Percentiles rank a stretch among this genome's conserved stretches.
Conservation (phyloP, 2,888 invertebrate species). For the Zygaena filipendulae region DNA sequence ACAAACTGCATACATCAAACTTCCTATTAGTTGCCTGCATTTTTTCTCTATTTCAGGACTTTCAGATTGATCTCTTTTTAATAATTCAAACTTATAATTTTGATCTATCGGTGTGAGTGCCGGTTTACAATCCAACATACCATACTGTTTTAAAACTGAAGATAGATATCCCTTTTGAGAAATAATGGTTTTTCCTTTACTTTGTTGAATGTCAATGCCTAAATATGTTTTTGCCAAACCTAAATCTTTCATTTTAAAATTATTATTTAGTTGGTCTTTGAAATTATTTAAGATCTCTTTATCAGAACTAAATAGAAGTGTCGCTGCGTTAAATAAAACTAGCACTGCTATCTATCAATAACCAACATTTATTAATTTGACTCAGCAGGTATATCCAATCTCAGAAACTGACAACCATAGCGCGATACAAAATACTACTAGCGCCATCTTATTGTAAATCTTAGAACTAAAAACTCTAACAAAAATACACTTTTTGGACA, state of each 20-base stretch:
- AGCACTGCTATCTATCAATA: too few relatives aligned
- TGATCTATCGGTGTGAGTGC: constrained; percentile 12
- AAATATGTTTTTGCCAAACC: constrained; percentile 13
- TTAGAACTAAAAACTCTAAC: too few relatives aligned
- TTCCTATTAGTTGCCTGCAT: constrained; percentile 16
- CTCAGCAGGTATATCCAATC: too few relatives aligned
- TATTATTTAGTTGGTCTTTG: neutral
- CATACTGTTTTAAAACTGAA: constrained; percentile 12
- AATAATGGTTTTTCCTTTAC: constrained; percentile 13
- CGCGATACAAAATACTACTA: too few relatives aligned
- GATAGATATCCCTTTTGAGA: constrained; percentile 12
- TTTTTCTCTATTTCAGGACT: constrained; percentile 10
- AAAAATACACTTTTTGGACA: too few relatives aligned
- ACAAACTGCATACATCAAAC: constrained; percentile 15
- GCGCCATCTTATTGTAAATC: too few relatives aligned
- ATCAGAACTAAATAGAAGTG: too few relatives aligned
- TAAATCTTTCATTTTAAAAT: constrained; percentile 15
- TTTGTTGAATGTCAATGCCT: constrained; percentile 14
- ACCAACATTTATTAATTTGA: too few relatives aligned
- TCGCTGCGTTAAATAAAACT: too few relatives aligned
- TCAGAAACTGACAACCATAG: too few relatives aligned
- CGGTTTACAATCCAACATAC: constrained; percentile 15
- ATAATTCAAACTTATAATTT: constrained; percentile 7
- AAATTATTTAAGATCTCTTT: too few relatives aligned
- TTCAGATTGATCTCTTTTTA: constrained; percentile 1